Percentiles rank a stretch among this genome's conserved stretches.
These are phyloP conservation scores for Blera fallax DNA, from an alignment of 2,888 invertebrate species.

Conservation along the genomic window DNA sequence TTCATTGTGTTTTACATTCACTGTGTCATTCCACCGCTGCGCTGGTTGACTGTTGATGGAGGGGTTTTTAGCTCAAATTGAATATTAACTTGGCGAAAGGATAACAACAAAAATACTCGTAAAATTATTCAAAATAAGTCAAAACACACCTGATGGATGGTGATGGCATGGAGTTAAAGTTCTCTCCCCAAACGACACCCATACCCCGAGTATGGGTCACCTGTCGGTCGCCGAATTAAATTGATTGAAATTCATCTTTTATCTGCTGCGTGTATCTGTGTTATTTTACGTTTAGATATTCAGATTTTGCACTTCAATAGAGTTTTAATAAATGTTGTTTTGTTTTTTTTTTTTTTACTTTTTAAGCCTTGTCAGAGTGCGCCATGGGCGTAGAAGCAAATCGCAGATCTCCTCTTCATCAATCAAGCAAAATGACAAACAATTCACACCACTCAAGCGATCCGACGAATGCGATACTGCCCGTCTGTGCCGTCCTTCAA, in stretches of 20 bases:
- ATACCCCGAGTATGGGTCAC: conserved; percentile 20
- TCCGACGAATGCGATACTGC: conserved; percentile 40
- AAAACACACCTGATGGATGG: conserved; percentile 70
- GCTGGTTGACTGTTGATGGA: neutral
- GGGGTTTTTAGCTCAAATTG: conserved; percentile 54
- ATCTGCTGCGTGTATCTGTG: conserved; percentile 5
- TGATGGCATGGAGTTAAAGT: conserved; percentile 62
- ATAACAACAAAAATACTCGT: conserved; percentile 66
- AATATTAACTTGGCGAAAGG: conserved; percentile 69
- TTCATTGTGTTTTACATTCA: conserved; percentile 69
- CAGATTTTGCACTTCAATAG: conserved; percentile 34
- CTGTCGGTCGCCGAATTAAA: conserved; percentile 57
- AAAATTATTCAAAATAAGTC: conserved; percentile 72
- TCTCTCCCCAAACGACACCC: conserved; percentile 63
- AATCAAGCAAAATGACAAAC: conserved; percentile 77
- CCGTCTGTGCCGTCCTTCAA: conserved; percentile 37
- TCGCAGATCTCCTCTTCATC: conserved; percentile 74
- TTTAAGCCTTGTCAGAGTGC: neutral
- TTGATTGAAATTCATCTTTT: conserved; percentile 69
- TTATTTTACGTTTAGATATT: conserved; percentile 35
- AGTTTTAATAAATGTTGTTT: conserved; percentile 18
- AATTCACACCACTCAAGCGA: conserved; percentile 74
- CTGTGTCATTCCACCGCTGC: conserved; percentile 19
- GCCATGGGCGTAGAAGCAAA: conserved; percentile 70
- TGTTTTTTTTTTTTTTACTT: neutral